A percentile compares a stretch with the other conserved stretches of the same genome.
These are phyloP conservation scores for Fratercula arctica DNA, from an alignment of 2,797 vertebrate species.

Conservation along the genomic window DNA sequence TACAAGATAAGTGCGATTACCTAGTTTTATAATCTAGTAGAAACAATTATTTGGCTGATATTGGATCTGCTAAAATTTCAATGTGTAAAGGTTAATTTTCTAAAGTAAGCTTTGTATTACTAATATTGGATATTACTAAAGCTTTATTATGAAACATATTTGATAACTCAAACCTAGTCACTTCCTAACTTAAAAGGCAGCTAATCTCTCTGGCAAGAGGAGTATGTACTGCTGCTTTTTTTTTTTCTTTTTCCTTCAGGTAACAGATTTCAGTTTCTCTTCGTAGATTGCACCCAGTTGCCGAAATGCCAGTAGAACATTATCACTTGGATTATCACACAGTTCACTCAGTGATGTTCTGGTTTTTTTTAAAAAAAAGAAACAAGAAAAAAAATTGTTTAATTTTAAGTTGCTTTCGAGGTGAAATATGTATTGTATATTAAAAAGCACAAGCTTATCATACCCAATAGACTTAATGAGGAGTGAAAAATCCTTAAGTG, in stretches of 20 bases:
- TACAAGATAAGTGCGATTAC: not conserved
- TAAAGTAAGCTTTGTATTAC: not conserved
- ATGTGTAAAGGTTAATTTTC: not conserved
- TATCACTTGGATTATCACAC: conserved; percentile 22
- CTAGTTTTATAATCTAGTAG: not conserved
- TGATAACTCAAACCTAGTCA: not conserved
- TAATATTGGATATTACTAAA: not conserved
- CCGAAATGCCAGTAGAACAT: conserved; percentile 33
- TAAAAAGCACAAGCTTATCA: not conserved
- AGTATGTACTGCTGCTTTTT: not conserved
- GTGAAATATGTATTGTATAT: not conserved
- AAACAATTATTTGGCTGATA: not conserved
- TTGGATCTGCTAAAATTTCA: not conserved
- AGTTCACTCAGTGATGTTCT: conserved; percentile 31
- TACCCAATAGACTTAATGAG: conserved; percentile 20
- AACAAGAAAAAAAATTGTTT: not conserved
- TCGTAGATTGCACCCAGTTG: not conserved
- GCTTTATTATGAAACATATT: not conserved
- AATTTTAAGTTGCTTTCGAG: not conserved
- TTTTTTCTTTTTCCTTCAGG: not conserved
- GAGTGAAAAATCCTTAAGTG: conserved; percentile 33
- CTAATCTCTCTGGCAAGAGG: not conserved
- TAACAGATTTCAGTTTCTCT: not conserved
- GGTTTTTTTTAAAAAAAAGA: not conserved
- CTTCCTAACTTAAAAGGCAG: not conserved